These are phyloP conservation scores for Lepus europaeus DNA, from an alignment of 2,113 vertebrate genomes.

Conservation along the genomic window DNA sequence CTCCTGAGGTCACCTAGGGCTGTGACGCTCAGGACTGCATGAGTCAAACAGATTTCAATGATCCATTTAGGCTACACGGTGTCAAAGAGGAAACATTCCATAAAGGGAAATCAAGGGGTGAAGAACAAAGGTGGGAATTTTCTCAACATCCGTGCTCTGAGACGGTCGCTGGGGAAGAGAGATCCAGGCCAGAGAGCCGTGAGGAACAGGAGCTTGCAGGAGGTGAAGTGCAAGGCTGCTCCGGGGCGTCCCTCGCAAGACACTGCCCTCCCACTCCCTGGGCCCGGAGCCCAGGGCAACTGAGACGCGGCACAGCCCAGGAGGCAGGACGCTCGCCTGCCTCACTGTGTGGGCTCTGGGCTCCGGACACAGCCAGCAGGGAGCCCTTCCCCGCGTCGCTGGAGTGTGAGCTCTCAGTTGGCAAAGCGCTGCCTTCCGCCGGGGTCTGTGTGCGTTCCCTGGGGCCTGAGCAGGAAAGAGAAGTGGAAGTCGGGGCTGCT, in stretches of 20 bases:
- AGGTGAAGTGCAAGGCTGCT: not conserved
- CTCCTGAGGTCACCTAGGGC: not conserved
- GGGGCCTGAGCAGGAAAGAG: slow-evolving; percentile 48
- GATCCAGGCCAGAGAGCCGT: not conserved
- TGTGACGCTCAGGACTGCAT: rapidly evolving
- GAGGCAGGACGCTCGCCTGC: no score
- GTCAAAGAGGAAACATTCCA: not conserved
- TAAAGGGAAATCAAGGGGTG: not conserved
- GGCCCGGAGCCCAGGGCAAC: not conserved
- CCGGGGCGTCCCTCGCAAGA: not conserved
- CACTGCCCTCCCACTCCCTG: not conserved
- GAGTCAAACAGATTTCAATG: no score
- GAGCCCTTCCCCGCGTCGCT: slow-evolving; percentile 23
- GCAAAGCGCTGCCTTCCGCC: slow-evolving; percentile 59
- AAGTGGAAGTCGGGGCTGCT: slow-evolving; percentile 54
- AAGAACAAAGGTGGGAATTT: not conserved
- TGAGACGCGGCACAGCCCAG: rapidly evolving
- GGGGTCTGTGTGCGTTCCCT: slow-evolving; percentile 62
- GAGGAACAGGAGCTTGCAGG: not conserved
- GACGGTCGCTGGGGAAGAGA: not conserved
- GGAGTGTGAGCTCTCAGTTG: slow-evolving; percentile 16
- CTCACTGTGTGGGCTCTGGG: no score
- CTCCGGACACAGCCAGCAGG: no score
- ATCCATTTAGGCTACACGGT: not conserved
- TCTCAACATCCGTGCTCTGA: not conserved